Evolutionary conservation across 2,113 vertebrate genomes (phyloP), one percentile per base, ranked within the genome.

Genomic region (Marcusenius ussheri): DNA sequence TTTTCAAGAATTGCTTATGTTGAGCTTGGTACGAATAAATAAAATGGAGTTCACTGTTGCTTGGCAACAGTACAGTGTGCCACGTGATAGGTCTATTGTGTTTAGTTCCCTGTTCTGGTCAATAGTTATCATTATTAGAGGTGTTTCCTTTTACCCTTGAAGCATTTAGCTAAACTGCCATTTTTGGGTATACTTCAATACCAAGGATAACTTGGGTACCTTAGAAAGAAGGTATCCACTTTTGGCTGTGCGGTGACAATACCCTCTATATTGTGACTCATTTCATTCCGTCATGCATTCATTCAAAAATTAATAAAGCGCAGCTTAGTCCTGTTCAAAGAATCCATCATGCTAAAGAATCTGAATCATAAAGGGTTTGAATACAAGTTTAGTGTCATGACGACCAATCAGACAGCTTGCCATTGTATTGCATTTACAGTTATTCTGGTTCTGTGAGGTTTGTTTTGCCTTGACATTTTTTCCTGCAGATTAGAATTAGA

Each of bases 301-400:
- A 88, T 88, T 45, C 83, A 85, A 47, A 85, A 85, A 80, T 80
- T 80, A 80, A 80, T 39, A 80, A 74, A 74, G 88, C n/a, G 46
- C 19, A 17, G 53, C 87, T 88, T 88, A n/a, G 56, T 21, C 39
- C 17, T 15, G 56, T 49, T 88, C 39, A 74, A 66, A 50, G 35
- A 19, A 42, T 80, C 5, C 74, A 80, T 15, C 35, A 80, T 19
- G 35, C 74, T 80, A 80, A 13, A 80, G 31, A 80, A 80, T 80
- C 6, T 80, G 15, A 42, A 80, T 42, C 74, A 7, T 80, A 15
- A 80, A 80, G 13, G 74, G 74, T 77, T 77, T 77, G 70, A 13
- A 70, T 66, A n/a, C 24, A 27, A 66, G 62, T 39, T 77, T 74
- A 77, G 70, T 17, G 31, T 39, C 70, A 39, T 77, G 13, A 39